Evolutionary conservation across 2,797 vertebrate genomes (phyloP), one percentile per base, ranked within the genome.

Genomic region (Coendou prehensilis): DNA sequence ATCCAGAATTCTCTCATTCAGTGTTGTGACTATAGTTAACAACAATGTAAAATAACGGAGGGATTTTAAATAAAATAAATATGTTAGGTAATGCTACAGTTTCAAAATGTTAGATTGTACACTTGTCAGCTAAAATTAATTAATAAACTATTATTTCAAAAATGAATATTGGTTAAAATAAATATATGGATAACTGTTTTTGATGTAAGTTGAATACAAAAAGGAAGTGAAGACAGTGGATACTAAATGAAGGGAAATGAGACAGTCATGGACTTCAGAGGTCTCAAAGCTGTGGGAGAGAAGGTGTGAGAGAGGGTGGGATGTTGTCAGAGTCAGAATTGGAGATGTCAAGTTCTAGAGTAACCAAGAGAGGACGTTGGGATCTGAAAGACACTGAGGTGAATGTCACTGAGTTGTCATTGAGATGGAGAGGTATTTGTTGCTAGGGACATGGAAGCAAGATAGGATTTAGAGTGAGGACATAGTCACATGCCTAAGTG

Each of bases 101-200:
- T 1, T 71, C 78, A 50, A 57, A 71, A 9, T 6, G 28, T 73
- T 41, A 52, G 14, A 10, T 78, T 67, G 1, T 45, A 18, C 8
- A 14, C 20, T 64, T 93, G 56, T 83, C 54, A 84, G 45, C 78
- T 92, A 69, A 92, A 82, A 59, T 81, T 6, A 73, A 57, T 73
- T 6, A n/a, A 71, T 28, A 76, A 76, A 15, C 26, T 50, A 76
- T 1, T 15, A 15, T 76, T 28, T 18, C 54, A 23, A 13, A 47
- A 83, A 52, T 22, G 10, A 37, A 3, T 67, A 13, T 61, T 71
- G 3, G 20, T 41, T 1, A 18, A 61, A 79, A 37, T 63, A 23
- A 92, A n/a, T 2, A 3, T 11, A 26, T 84, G 17, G 9, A 15
- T 78, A 56, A 22, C 15, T 54, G 9, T 23, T 33, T 30, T 89